Evolutionary conservation across 2,888 invertebrate species (phyloP).

Genomic region (Drosophila melanosoma): DNA sequence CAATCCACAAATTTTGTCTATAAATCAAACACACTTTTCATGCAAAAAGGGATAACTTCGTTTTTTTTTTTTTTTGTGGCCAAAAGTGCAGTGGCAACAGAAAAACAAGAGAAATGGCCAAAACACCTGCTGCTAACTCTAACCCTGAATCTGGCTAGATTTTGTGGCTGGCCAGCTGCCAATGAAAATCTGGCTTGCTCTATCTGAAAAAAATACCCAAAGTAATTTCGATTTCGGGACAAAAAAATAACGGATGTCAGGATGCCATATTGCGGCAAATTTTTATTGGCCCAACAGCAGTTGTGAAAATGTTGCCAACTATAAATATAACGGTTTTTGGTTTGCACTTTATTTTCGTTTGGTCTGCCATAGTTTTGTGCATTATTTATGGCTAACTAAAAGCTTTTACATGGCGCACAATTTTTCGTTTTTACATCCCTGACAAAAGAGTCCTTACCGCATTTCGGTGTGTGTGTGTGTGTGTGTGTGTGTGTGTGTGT

Average conservation of each 20-base stretch:
- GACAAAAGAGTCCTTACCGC: constrained; percentile 26
- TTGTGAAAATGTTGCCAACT: constrained; percentile 32
- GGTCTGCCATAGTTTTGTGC: constrained; percentile 66
- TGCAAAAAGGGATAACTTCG: constrained; percentile 59
- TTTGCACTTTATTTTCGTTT: constrained; percentile 12
- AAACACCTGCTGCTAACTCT: constrained; percentile 69
- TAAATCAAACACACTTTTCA: constrained; percentile 70
- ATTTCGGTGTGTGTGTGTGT: constrained; percentile 47
- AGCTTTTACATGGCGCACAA: constrained; percentile 70
- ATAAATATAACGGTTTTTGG: constrained; percentile 71
- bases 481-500: too few relatives aligned
- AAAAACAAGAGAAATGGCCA: constrained; percentile 29
- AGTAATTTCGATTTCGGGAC: constrained; percentile 69
- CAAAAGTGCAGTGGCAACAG: constrained; percentile 38
- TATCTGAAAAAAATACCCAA: constrained; percentile 74
- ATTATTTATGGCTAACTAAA: constrained; percentile 76
- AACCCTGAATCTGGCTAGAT: constrained; percentile 27
- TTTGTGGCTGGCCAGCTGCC: constrained; percentile 65
- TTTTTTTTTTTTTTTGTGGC: constrained; percentile 8
- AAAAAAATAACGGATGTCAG: constrained; percentile 17
- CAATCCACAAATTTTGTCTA: constrained; percentile 50
- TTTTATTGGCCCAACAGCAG: constrained; percentile 46
- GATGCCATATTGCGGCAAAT: constrained; percentile 51
- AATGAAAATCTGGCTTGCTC: constrained; percentile 64
- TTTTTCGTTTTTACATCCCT: constrained; percentile 70